Evolutionary conservation across 2,797 vertebrate genomes (phyloP), one percentile per base, ranked within the genome.

Genomic region (Trachurus trachurus): DNA sequence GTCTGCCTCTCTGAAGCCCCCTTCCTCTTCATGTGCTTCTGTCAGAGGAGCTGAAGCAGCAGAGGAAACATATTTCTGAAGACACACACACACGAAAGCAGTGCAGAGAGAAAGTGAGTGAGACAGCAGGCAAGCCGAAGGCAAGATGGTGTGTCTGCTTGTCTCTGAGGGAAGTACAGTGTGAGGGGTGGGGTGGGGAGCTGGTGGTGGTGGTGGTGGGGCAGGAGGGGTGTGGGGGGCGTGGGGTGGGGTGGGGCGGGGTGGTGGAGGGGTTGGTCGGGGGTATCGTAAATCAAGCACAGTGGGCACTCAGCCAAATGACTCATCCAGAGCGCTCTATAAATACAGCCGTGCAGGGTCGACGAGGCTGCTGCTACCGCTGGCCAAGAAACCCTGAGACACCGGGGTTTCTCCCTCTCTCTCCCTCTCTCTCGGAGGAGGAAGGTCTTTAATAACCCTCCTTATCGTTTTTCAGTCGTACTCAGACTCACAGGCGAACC

Each of bases 281-380:
- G 56, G 72, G 56, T 57, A 47, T 58, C 56, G 71, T 95, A 94
- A 92, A 96, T 93, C 87, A 92, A 66, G 54, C 84, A 86, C 83
- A 63, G 78, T 53, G 86, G 94, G 94, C 93, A 82, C 76, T 17
- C 12, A 53, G 94, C 95, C 94, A 94, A 93, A 83, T 89, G 84
- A 91, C 77, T 87, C 90, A 91, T 91, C 88, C 80, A 49, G 83
- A 65, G 89, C 22, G 88, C 87, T 88, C 92, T 93, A 94, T 94
- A 95, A 96, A 95, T 95, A 95, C 92, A 90, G 90, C 77, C 15
- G 26, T 42, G 79, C 81, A 47, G 84, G 89, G 89, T 86, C 84
- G 70, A 52, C 74, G 37, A 90, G 86, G 88, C 88, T 85, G 84
- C 78, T 76, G 93, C 92, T 93, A 89, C 93, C n/a, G 86, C 86